Evolutionary conservation across 2,888 invertebrate species (phyloP), one percentile per base, ranked within the genome.

Genomic region (Platycheirus rosarum): DNA sequence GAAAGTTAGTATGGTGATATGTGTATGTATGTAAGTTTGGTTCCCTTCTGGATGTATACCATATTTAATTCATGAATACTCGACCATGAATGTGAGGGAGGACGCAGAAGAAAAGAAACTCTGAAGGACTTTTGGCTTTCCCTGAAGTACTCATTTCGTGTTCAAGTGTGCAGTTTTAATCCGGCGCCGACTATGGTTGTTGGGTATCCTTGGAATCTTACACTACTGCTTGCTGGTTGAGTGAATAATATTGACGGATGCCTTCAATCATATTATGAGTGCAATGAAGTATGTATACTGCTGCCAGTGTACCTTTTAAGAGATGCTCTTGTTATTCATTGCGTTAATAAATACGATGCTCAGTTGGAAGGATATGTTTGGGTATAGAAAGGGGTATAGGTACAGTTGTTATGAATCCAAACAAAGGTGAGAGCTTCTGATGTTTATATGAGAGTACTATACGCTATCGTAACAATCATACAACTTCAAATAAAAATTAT

Each of bases 1-100:
- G 65, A 80, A 69, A 70, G 69, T 46, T 32, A 8, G 37, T 44
- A n/a, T n/a, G n/a, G n/a, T n/a, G n/a, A n/a, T n/a, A n/a, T n/a
- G n/a, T 32, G 13, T 57, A 49, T 35, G 13, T 62, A 13, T 51
- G 44, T 55, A 18, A 51, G 70, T 55, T 69, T 53, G 55, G 73
- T 51, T 65, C 42, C 42, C 60, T 48, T 74, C 37, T 71, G 7
- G 29, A 71, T 82, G 40, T 82, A 71, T 79, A 62, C 70, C 60
- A 68, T 73, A 82, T 77, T 82, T 82, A 77, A 82, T 82, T 82
- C 71, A 77, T 82, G 82, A 77, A 82, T 82, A 63, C 63, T 48
- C 11, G 35, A 20, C 13, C 48, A 16, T 16, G 29, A 44, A 44
- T 8, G 60, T 18, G 37, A 16, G 26, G 48, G 35, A 57, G 13